Base-by-base conservation (phyloP, 2,888 invertebrate species). In the Harmothoe impar region DNA sequence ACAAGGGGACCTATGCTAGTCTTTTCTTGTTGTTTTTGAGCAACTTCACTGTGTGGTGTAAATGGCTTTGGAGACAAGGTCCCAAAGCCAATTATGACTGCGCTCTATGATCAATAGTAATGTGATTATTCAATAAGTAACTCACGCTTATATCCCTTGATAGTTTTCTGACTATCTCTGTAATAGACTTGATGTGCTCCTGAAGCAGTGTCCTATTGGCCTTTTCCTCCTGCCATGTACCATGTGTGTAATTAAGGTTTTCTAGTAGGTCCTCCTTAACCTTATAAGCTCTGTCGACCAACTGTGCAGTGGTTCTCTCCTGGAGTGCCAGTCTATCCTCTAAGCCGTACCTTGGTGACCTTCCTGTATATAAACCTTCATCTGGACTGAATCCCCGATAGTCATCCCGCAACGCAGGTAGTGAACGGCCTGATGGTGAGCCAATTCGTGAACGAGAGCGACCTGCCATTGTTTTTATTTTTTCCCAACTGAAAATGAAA, bases 181-280 rank as follows among this genome's bases (percentile, higher is more conserved):
- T 95, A 90, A 96, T 95, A n/a, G 95, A 95, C 5, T 94, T 93
- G 51, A 96, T 95, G 91, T 95, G 96, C 90, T 96, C 96, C 92
- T 95, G 95, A 29, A 96, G 93, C 93, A 95, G 93, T 81, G 92
- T 92, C 25, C 95, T 90, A 7, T 95, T 94, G 77, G 94, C 94
- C 92, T 95, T 95, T 92, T 95, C 95, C 86, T 95, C 95, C 91
- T 95, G 94, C 95, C 95, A 95, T 0, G 95, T 94, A 5, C 95
- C 95, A 89, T 95, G 95, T 20, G 94, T 95, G 91, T 94, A 94
- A 90, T 95, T 95, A 89, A 95, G 93, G 93, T 94, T 95, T 86
- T 95, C 95, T 35, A 95, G 94, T 35, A 95, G 94, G 92, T 96
- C 95, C 88, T 95, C 95, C 90, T 95, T 95, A 43, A 94, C 94